Percentiles rank a stretch among this genome's conserved stretches.
These are phyloP conservation scores for Parnassius apollo DNA, from an alignment of 2,888 invertebrate genomes.

Conservation along the genomic window DNA sequence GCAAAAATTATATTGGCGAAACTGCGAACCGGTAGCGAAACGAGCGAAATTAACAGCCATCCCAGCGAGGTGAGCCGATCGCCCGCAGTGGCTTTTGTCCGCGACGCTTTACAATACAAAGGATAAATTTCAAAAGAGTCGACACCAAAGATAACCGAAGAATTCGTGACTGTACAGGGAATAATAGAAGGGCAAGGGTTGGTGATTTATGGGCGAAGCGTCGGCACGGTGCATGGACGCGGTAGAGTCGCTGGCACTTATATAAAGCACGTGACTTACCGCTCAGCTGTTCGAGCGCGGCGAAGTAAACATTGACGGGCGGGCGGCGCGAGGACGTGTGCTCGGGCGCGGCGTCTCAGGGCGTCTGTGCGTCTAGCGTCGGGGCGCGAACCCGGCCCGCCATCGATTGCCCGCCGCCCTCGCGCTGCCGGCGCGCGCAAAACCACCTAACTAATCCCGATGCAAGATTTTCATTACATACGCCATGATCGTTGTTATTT, in stretches of 20 bases:
- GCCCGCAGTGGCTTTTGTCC: conserved; percentile 64
- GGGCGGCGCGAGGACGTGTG: conserved; percentile 62
- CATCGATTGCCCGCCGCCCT: conserved; percentile 58
- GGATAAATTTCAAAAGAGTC: conserved; percentile 73
- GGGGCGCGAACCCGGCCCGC: conserved; percentile 77
- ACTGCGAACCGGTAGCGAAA: conserved; percentile 57
- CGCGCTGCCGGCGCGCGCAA: conserved; percentile 69
- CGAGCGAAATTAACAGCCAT: conserved; percentile 48
- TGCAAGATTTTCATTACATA: conserved; percentile 79
- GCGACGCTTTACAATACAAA: conserved; percentile 66
- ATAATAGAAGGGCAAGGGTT: conserved; percentile 59
- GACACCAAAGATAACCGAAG: conserved; percentile 72
- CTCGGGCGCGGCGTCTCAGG: conserved; percentile 75
- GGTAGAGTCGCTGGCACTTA: conserved; percentile 1
- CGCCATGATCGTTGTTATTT: conserved; percentile 79
- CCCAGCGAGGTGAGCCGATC: conserved; percentile 51
- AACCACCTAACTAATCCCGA: conserved; percentile 65
- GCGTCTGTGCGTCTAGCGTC: conserved; percentile 81
- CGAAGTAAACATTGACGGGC: conserved; percentile 76
- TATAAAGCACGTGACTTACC: conserved; percentile 74
- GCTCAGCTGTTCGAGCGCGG: conserved; percentile 77
- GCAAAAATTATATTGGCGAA: conserved; percentile 76
- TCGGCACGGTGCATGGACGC: conserved; percentile 12
- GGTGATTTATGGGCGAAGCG: conserved; percentile 66
- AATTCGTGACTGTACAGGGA: conserved; percentile 62